Conservation (phyloP, 1,140 invertebrate species). For the Littorina saxatilis region DNA sequence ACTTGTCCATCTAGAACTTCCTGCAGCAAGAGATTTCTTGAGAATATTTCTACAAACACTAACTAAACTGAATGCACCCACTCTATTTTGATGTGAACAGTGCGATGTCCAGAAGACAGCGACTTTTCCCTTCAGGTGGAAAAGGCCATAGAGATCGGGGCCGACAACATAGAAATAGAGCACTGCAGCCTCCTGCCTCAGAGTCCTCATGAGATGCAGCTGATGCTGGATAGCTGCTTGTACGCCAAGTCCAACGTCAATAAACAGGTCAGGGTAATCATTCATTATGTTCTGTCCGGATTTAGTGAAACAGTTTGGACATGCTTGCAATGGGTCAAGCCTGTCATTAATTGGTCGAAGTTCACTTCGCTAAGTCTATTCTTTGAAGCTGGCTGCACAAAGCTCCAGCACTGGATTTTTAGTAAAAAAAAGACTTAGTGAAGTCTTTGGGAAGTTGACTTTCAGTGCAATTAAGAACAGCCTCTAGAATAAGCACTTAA, state of each 20-base stretch:
- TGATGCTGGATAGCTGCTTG: slow-evolving; percentile 52
- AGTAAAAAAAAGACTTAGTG: too few relatives aligned
- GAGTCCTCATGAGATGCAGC: slow-evolving; percentile 50
- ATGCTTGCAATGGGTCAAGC: too few relatives aligned
- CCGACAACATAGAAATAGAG: slow-evolving; percentile 40
- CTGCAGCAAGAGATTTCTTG: too few relatives aligned
- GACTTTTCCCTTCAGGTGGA: slow-evolving; percentile 45
- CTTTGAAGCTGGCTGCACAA: too few relatives aligned
- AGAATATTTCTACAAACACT: too few relatives aligned
- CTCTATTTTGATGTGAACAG: slow-evolving; percentile 25
- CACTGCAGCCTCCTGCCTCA: slow-evolving; percentile 54
- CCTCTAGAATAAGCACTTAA: background rate
- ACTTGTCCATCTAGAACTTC: too few relatives aligned
- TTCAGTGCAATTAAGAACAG: background rate
- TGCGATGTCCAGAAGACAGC: slow-evolving; percentile 54
- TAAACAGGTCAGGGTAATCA: slow-evolving; percentile 42
- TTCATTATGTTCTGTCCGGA: background rate
- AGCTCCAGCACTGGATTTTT: too few relatives aligned
- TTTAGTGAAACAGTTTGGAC: background rate
- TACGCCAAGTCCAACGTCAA: slow-evolving; percentile 49
- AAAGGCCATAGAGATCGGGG: slow-evolving; percentile 39
- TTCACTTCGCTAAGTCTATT: too few relatives aligned
- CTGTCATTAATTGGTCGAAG: too few relatives aligned
- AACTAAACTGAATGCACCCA: too few relatives aligned
- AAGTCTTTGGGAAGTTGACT: background rate